Evolutionary conservation across 2,797 vertebrate species (phyloP), one percentile per base, ranked within the genome.

Genomic region (Karalla daura): DNA sequence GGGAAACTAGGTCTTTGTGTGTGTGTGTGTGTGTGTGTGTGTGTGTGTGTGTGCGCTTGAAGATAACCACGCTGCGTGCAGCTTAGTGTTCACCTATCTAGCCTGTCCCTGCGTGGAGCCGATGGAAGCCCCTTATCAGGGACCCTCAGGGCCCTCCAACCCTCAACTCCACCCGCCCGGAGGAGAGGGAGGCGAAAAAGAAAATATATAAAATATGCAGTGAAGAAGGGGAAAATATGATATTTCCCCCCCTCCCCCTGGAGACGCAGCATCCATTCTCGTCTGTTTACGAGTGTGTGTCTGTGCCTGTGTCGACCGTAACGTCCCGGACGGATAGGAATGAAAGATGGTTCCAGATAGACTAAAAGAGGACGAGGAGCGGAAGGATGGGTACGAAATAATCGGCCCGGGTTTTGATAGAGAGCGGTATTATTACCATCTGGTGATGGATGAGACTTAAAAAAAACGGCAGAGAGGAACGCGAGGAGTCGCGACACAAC

Each of bases 101-200:
- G 25, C 59, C 68, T 15, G 63, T 60, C 69, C 77, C 81, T 74
- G 77, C 49, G 44, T 70, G 85, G 46, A 69, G 78, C 78, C 67
- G 54, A 80, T 73, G 70, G 89, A 88, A 89, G 72, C 78, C 77
- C 68, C 86, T 93, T 93, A 93, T 92, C 91, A 44, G 55, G 14
- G 70, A 81, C 85, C 84, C 72, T 84, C 91, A 92, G 89, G 83
- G 60, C 70, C 78, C 70, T 45, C 46, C 66, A 70, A 76, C 72
- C 70, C 65, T 73, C 25, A 63, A 56, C 77, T 81, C 76, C 64
- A 70, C 67, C 74, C 6, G 80, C 70, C 74, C 54, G 61, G 63
- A 86, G 86, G 76, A 60, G 56, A 64, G 35, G 24, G 46, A 85
- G 36, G 50, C 17, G 65, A 45, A 71, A 72, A 74, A n/a, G 65